A percentile compares a stretch with the other conserved stretches of the same genome.
These are phyloP conservation scores for Heteromurus nitidus DNA, from an alignment of 2,888 invertebrate species.

Conservation along the genomic window DNA sequence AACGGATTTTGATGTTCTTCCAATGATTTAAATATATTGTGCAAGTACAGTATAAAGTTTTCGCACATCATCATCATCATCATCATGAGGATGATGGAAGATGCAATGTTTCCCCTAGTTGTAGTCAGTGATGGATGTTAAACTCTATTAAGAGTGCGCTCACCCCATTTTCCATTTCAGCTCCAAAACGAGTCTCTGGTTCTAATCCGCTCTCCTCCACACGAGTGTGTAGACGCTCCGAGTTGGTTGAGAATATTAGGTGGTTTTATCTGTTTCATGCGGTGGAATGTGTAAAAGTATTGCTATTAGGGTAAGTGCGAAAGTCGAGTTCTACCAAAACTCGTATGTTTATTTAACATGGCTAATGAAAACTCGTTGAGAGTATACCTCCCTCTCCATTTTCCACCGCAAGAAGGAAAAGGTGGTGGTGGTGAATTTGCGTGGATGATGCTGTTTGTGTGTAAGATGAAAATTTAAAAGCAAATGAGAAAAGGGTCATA, in stretches of 20 bases:
- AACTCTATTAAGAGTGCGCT: too few relatives aligned
- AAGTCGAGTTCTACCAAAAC: neutral
- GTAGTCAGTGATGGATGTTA: too few relatives aligned
- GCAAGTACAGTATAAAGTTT: too few relatives aligned
- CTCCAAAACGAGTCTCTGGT: too few relatives aligned
- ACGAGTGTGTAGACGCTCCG: too few relatives aligned
- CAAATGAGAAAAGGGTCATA: slow-evolving; percentile 4
- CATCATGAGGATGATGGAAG: too few relatives aligned
- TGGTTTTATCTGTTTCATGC: neutral
- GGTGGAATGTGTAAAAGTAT: neutral
- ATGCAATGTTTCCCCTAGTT: too few relatives aligned
- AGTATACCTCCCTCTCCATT: neutral
- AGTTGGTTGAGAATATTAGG: neutral
- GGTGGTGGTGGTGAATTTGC: neutral
- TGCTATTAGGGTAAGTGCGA: neutral
- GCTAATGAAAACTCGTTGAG: neutral
- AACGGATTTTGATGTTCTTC: too few relatives aligned
- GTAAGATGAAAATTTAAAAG: neutral
- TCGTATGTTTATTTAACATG: slow-evolving; percentile 6
- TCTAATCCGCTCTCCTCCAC: too few relatives aligned
- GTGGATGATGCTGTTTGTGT: neutral
- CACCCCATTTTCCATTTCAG: too few relatives aligned
- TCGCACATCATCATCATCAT: too few relatives aligned
- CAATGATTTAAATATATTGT: too few relatives aligned
- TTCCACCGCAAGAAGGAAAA: neutral